Conservation (phyloP, 2,888 invertebrate species). For the Anodontia alba region DNA sequence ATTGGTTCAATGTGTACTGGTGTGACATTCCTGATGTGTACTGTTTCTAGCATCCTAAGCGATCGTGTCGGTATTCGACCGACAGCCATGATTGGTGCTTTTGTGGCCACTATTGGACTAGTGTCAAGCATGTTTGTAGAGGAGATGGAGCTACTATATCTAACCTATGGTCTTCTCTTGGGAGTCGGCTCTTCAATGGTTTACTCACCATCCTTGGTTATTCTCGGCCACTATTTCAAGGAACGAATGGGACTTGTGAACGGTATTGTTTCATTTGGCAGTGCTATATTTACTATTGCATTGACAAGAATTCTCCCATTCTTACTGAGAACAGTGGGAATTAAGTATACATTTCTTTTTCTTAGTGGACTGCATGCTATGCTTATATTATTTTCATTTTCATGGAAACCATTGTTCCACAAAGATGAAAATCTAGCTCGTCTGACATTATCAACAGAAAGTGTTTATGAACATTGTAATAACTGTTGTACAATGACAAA, state of each 20-base stretch:
- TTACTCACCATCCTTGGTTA: constrained; percentile 96
- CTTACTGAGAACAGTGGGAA: constrained; percentile 71
- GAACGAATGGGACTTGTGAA: constrained; percentile 93
- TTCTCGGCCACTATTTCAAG: constrained; percentile 96
- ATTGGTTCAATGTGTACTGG: constrained; percentile 95
- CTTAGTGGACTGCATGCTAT: constrained; percentile 90
- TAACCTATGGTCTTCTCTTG: constrained; percentile 95
- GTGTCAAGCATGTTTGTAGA: constrained; percentile 92
- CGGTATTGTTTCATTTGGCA: constrained; percentile 95
- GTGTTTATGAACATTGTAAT: constrained; percentile 85
- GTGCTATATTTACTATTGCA: constrained; percentile 93
- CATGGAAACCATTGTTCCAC: constrained; percentile 81
- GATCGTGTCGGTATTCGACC: constrained; percentile 93
- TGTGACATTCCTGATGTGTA: constrained; percentile 94
- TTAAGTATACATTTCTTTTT: constrained; percentile 81
- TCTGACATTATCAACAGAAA: constrained; percentile 75
- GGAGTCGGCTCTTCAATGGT: constrained; percentile 95
- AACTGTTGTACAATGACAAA: constrained; percentile 78
- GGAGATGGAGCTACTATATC: constrained; percentile 90
- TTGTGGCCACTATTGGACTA: constrained; percentile 91
- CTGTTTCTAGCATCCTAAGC: constrained; percentile 94
- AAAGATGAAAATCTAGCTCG: constrained; percentile 66
- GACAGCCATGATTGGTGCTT: constrained; percentile 93
- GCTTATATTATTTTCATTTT: constrained; percentile 87
- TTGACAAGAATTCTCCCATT: constrained; percentile 77